Base-by-base conservation (phyloP, 1,140 invertebrate species). In the Hycleus cichorii region DNA sequence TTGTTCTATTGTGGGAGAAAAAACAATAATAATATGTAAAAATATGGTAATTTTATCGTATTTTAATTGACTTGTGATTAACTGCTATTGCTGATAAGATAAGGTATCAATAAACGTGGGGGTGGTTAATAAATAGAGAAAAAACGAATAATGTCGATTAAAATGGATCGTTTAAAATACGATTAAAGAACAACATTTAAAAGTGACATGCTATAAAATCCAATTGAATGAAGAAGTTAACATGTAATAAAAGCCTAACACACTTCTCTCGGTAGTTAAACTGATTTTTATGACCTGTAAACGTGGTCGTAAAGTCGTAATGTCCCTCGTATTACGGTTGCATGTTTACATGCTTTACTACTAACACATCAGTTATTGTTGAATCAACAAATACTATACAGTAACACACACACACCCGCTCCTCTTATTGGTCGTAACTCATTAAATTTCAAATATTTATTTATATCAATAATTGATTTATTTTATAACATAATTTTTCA, bases 241-340 rank as follows among this genome's bases (percentile, higher is more conserved):
- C 61, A 63, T 59, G 55, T 58, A 57, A 64, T 60, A 64, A 64
- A 58, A 58, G 56, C 58, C 60, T 60, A 59, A 60, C 60, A 54
- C 65, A 61, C 59, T 39, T 25, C 57, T 53, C 48, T 49, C 60
- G 58, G 64, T 66, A 68, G 66, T 69, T 68, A 69, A 68, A 70
- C 59, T 70, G 68, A 70, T 70, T 70, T 70, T 70, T 70, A 70
- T 67, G 68, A 70, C 57, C 66, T 68, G 66, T 70, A 68, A 70
- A 68, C 66, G 65, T 63, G 62, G 57, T 66, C 61, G 63, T 67
- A 65, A 70, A 68, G 62, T 70, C 63, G 66, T 69, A 68, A 69
- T 69, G 66, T 67, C 67, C 65, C 65, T 67, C 57, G 58, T 58
- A 69, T 67, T 69, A 65, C 67, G 59, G 62, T 65, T 65, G 64